Percentiles rank a stretch among this genome's conserved stretches.
phyloP scores from a whole-genome alignment of 2,888 invertebrate genomes.

The Prenolepis imparis region DNA sequence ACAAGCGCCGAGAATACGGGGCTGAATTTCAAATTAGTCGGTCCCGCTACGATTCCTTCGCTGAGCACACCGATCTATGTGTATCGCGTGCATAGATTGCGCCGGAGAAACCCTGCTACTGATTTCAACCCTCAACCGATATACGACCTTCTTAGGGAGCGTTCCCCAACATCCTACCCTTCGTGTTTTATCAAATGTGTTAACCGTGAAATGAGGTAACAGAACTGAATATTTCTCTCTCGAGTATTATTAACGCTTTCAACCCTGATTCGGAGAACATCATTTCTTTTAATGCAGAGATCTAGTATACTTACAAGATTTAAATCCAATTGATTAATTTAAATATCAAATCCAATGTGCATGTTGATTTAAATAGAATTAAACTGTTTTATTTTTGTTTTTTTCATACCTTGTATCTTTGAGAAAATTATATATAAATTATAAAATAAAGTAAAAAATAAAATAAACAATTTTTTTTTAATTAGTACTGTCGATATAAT shows the following conservation, averaged over 20 bases:
- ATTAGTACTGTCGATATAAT: neutral
- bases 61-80: slow-evolving; percentile 45
- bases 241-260: neutral
- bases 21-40: slow-evolving; percentile 81
- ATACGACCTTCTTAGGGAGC: slow-evolving; percentile 31
- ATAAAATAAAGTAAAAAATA: neutral
- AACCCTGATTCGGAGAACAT: neutral
- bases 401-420: neutral
- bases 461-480: neutral
- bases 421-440: neutral
- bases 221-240: neutral
- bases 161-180: neutral
- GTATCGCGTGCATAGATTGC: slow-evolving; percentile 47
- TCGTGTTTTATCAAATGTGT: slow-evolving; percentile 10
- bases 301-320: neutral
- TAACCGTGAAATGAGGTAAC: neutral
- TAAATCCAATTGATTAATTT: neutral
- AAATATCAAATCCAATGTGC: neutral
- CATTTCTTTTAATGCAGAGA: neutral
- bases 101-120: slow-evolving; percentile 59
- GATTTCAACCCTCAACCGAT: slow-evolving; percentile 45
- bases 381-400: neutral
- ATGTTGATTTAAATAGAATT: neutral
- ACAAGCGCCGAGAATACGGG: slow-evolving; percentile 68
- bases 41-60: slow-evolving; percentile 54